phyloP scores from a whole-genome alignment of 2,888 invertebrate species.

The Coelogynopora nodosa region DNA sequence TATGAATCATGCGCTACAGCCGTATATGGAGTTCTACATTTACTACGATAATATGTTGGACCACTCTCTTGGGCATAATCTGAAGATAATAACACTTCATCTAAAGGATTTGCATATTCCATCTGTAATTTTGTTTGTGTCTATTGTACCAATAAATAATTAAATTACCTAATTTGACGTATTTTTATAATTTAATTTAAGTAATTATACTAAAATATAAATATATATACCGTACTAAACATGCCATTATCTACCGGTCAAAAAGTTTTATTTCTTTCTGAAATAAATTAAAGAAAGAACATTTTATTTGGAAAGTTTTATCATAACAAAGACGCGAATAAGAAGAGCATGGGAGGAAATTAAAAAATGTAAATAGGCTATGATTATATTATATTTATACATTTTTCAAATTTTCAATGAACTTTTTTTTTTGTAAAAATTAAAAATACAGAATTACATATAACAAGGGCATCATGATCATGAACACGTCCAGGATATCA shows the following conservation, averaged over 20 bases:
- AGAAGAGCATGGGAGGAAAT: too few species aligned
- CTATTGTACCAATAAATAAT: too few species aligned
- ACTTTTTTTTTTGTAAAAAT: too few species aligned
- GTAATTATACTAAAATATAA: too few species aligned
- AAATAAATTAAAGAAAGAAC: conserved; percentile 9
- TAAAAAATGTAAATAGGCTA: background rate
- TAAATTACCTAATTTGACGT: background rate
- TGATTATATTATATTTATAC: background rate
- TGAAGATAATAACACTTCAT: background rate
- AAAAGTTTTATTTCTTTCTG: conserved; percentile 17
- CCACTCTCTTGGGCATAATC: too few species aligned
- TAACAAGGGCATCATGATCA: too few species aligned
- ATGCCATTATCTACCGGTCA: conserved; percentile 8
- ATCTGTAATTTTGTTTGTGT: too few species aligned
- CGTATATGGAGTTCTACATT: background rate
- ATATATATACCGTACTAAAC: background rate
- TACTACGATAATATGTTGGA: too few species aligned
- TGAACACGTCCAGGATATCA: too few species aligned
- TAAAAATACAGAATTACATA: too few species aligned
- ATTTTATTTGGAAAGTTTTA: conserved; percentile 15
- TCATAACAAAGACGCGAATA: background rate
- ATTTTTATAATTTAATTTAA: background rate
- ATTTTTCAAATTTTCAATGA: too few species aligned
- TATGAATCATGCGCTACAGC: background rate
- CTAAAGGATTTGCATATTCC: background rate